A percentile compares a stretch with the other conserved stretches of the same genome.
Evolutionary conservation across 64 coral and sea anemone genomes (phyloP).

Genomic region (Stylophora pistillata): DNA sequence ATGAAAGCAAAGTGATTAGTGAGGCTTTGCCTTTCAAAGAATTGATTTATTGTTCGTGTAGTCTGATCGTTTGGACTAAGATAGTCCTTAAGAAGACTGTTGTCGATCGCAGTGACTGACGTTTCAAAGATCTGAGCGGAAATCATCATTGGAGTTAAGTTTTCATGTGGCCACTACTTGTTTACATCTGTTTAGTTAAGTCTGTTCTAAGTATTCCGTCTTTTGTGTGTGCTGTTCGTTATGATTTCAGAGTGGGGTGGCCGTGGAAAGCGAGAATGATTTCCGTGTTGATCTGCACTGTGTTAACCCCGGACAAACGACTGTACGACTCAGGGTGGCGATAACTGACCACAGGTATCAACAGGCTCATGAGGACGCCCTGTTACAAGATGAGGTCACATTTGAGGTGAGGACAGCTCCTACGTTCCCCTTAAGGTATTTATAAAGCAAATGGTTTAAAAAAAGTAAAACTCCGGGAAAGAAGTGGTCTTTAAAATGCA

Average conservation of each 20-base stretch:
- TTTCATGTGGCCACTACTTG: too few species aligned
- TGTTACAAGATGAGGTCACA: slow-evolving; percentile 82
- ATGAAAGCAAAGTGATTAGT: too few species aligned
- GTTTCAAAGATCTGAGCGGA: too few species aligned
- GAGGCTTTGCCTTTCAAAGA: too few species aligned
- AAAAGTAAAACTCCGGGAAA: too few species aligned
- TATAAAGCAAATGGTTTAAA: too few species aligned
- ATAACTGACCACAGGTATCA: slow-evolving; percentile 52
- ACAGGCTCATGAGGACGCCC: slow-evolving; percentile 50
- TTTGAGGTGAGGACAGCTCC: slow-evolving; percentile 67
- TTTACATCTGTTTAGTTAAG: neutral
- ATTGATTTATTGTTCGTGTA: too few species aligned
- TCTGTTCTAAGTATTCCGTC: neutral
- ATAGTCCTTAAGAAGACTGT: too few species aligned
- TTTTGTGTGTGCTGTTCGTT: neutral
- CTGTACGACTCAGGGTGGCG: slow-evolving; percentile 66
- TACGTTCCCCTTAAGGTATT: neutral
- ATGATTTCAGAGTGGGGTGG: slow-evolving; percentile 82
- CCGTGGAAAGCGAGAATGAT: slow-evolving; percentile 84
- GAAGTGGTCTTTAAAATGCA: too few species aligned
- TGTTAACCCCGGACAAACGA: slow-evolving; percentile 81
- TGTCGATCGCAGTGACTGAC: too few species aligned
- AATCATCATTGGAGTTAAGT: too few species aligned
- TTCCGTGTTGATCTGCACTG: slow-evolving; percentile 86
- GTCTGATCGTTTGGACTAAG: too few species aligned